phyloP scores from a whole-genome alignment of 2,113 vertebrate genomes.

The Crypturellus undulatus region DNA sequence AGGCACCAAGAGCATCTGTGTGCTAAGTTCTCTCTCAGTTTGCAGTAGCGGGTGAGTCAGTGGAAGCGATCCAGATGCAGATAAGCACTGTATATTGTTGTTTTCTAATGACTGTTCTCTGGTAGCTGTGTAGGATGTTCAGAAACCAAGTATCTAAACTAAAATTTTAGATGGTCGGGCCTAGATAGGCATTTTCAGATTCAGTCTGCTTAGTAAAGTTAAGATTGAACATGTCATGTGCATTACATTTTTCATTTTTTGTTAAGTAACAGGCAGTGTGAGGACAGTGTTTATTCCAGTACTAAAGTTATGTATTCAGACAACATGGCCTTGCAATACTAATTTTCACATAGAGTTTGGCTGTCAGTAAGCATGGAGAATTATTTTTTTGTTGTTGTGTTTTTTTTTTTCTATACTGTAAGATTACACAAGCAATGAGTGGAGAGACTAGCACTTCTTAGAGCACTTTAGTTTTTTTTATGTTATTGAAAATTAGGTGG shows the following conservation, averaged over 20 bases:
- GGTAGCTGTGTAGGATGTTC: neutral
- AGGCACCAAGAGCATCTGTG: neutral
- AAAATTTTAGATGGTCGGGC: neutral
- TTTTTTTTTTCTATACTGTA: slow-evolving; percentile 29
- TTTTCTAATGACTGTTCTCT: neutral
- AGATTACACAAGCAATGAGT: slow-evolving; percentile 10
- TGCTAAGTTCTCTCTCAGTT: neutral
- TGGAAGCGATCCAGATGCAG: neutral
- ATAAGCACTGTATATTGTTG: neutral
- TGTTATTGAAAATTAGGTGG: neutral
- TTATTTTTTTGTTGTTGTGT: neutral
- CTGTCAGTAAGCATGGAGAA: neutral
- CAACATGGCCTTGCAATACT: neutral
- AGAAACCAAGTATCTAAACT: neutral
- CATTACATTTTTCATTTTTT: neutral
- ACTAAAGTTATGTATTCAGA: neutral
- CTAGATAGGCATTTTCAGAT: neutral
- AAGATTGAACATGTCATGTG: neutral
- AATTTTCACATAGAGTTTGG: neutral
- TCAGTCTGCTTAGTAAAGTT: neutral
- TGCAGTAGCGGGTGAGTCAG: slow-evolving; percentile 33
- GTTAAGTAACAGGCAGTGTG: neutral
- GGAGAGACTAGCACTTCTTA: neutral
- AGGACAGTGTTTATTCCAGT: neutral
- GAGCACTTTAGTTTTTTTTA: no score